phyloP scores from a whole-genome alignment of 2,888 invertebrate species.

The Zhengitettix transpicula region DNA sequence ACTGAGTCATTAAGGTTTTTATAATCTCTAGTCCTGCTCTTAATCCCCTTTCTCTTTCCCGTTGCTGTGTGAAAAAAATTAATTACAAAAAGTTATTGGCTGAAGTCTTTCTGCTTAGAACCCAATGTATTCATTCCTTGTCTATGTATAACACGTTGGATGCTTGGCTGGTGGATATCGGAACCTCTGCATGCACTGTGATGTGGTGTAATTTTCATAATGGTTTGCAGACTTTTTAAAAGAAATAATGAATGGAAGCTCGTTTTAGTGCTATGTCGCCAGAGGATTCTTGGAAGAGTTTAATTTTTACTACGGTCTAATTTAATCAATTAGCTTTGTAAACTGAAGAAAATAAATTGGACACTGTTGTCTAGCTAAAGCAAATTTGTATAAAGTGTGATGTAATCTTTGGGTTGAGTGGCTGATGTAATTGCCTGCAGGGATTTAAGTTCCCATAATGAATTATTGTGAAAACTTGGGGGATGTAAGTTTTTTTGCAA shows the following conservation, averaged over 20 bases:
- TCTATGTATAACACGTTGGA: constrained; percentile 6
- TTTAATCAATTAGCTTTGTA: constrained; percentile 15
- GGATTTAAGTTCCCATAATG: constrained; percentile 4
- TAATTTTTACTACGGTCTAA: constrained; percentile 15
- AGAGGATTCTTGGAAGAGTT: constrained; percentile 10
- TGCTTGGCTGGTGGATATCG: constrained; percentile 8
- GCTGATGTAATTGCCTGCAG: constrained; percentile 11
- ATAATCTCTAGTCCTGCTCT: constrained; percentile 17
- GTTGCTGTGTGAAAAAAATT: constrained; percentile 11
- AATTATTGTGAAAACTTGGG: constrained; percentile 6
- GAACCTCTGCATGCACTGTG: constrained; percentile 10
- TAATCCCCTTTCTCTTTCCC: constrained; percentile 11
- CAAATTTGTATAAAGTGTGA: constrained; percentile 14
- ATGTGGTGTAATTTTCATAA: constrained; percentile 11
- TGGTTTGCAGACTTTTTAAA: constrained; percentile 10
- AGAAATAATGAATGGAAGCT: constrained; percentile 11
- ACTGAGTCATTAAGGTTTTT: constrained; percentile 14
- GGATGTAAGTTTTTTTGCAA: constrained; percentile 8
- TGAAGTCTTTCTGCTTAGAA: constrained; percentile 7
- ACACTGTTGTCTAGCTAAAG: constrained; percentile 7
- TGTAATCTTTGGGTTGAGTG: constrained; percentile 13
- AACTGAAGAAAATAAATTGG: constrained; percentile 8
- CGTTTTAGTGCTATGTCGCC: constrained; percentile 13
- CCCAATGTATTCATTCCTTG: constrained; percentile 12
- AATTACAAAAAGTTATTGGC: constrained; percentile 4